Evolutionary conservation across 2,888 invertebrate species (phyloP).

Genomic region (Hyppa rectilinea): DNA sequence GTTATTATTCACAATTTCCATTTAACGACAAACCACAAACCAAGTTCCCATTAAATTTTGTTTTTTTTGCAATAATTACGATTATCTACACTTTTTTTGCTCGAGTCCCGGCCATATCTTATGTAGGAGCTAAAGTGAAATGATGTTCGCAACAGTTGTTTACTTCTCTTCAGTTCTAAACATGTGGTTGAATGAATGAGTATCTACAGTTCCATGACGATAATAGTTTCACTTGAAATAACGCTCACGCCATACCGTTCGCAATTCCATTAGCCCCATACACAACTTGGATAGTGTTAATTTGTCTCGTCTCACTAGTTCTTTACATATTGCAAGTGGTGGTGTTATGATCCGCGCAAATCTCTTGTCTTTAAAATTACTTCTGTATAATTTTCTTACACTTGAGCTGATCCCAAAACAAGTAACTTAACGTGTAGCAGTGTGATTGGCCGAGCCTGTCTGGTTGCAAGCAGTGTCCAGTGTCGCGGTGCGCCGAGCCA

Average conservation of each 20-base stretch:
- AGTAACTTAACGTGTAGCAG: not conserved
- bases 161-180: conserved; percentile 20
- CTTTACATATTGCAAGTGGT: not conserved
- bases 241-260: conserved; percentile 22
- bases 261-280: conserved; percentile 17
- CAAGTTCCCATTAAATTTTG: conserved; percentile 17
- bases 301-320: not conserved
- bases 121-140: conserved; percentile 7
- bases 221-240: conserved; percentile 43
- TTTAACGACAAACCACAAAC: conserved; percentile 37
- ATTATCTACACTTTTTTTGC: not conserved
- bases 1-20: conserved; percentile 40
- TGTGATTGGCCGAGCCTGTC: conserved; percentile 15
- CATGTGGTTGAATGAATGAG: conserved; percentile 30
- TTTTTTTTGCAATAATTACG: not conserved
- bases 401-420: not conserved
- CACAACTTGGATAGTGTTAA: not conserved
- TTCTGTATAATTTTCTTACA: not conserved
- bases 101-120: not conserved
- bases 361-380: not conserved
- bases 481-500: conserved; percentile 46
- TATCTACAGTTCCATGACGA: conserved; percentile 32
- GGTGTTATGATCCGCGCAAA: not conserved
- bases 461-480: conserved; percentile 35
- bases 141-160: conserved; percentile 26